Percentiles rank a stretch among this genome's conserved stretches.
phyloP scores from a whole-genome alignment of 2,113 vertebrate genomes.

The Cephalopholis sonnerati region DNA sequence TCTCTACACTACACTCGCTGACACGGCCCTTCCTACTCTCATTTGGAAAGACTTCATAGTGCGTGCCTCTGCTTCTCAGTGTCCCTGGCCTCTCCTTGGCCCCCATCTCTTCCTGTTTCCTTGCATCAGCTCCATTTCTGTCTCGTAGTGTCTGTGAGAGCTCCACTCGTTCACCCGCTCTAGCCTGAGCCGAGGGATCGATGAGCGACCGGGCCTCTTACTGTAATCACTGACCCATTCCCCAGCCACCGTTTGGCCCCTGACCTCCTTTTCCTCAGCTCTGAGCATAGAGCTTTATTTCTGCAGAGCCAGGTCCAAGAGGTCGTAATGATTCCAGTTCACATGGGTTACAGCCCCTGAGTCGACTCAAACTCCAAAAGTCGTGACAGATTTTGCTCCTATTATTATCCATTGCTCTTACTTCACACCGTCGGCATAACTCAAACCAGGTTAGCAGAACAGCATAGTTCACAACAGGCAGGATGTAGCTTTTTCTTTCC shows the following conservation, averaged over 20 bases:
- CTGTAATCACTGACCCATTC: slow-evolving; percentile 86
- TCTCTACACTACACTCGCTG: slow-evolving; percentile 49
- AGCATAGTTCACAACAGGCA: not conserved
- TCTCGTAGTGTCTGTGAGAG: slow-evolving; percentile 64
- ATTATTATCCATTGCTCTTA: slow-evolving; percentile 36
- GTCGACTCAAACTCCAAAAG: slow-evolving; percentile 52
- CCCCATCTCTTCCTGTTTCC: slow-evolving; percentile 66
- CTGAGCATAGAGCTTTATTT: slow-evolving; percentile 68
- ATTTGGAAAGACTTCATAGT: slow-evolving; percentile 67
- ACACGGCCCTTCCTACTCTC: slow-evolving; percentile 70
- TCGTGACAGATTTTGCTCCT: slow-evolving; percentile 37
- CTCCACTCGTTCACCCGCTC: slow-evolving; percentile 55
- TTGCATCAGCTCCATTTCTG: slow-evolving; percentile 79
- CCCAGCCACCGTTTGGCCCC: slow-evolving; percentile 79
- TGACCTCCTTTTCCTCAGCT: slow-evolving; percentile 73
- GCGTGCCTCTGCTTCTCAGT: slow-evolving; percentile 47
- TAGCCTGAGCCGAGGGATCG: slow-evolving; percentile 74
- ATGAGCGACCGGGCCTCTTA: slow-evolving; percentile 80
- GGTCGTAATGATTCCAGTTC: slow-evolving; percentile 78
- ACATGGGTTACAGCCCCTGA: slow-evolving; percentile 63
- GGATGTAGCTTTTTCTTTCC: not conserved
- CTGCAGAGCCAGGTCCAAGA: slow-evolving; percentile 63
- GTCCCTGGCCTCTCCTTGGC: slow-evolving; percentile 81
- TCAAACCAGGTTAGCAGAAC: not conserved
- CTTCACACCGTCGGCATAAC: slow-evolving; percentile 17